These are phyloP conservation scores for Tachysurus fulvidraco DNA, from an alignment of 2,113 vertebrate genomes.

Conservation along the genomic window DNA sequence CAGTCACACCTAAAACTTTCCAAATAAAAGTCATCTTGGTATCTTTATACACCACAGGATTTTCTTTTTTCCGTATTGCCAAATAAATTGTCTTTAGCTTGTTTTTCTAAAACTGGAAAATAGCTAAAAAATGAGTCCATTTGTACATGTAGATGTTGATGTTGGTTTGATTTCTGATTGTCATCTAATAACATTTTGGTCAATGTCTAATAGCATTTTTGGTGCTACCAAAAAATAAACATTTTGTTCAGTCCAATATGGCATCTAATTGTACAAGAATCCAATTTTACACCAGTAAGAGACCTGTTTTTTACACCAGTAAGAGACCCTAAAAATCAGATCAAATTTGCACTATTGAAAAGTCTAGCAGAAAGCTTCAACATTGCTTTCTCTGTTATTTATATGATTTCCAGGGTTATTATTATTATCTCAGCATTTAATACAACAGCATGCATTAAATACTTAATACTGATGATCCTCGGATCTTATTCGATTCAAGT, in stretches of 20 bases:
- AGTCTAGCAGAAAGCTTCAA: not conserved
- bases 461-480: not conserved
- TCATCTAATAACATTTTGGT: not conserved
- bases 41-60: not conserved
- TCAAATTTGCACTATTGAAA: not conserved
- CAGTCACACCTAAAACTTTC: not conserved
- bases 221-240: not conserved
- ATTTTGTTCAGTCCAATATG: not conserved
- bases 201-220: too few relatives aligned
- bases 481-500: not conserved
- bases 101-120: not conserved
- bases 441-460: not conserved
- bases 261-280: too few relatives aligned
- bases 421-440: not conserved
- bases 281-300: not conserved
- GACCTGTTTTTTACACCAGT: not conserved
- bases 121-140: not conserved
- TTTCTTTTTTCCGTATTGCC: not conserved
- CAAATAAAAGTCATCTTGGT: not conserved
- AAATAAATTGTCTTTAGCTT: not conserved
- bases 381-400: not conserved
- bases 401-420: not conserved
- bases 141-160: not conserved
- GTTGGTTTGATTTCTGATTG: not conserved
- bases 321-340: not conserved